Percentiles rank a stretch among this genome's conserved stretches.
phyloP scores from a whole-genome alignment of 1,140 invertebrate genomes.

The Megathymus violae region DNA sequence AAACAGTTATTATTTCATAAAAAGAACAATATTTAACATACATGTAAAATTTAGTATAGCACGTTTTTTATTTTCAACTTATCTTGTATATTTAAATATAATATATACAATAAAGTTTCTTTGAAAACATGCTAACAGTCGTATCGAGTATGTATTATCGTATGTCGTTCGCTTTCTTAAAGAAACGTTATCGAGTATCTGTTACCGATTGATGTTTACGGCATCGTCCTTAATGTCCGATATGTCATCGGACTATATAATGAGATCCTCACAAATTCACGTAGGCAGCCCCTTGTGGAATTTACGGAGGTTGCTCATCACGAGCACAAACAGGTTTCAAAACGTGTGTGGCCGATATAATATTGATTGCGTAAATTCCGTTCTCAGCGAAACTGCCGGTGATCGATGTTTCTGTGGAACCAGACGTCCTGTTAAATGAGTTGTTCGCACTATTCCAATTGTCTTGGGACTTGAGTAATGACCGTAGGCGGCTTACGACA shows the following conservation, averaged over 20 bases:
- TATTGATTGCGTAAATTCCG: constrained; percentile 34
- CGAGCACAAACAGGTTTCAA: constrained; percentile 20
- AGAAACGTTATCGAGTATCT: too few relatives aligned
- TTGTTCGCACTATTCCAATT: constrained; percentile 29
- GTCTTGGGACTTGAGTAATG: constrained; percentile 36
- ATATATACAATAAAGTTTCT: too few relatives aligned
- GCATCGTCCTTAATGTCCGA: constrained; percentile 5
- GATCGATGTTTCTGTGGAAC: constrained; percentile 24
- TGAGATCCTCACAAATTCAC: constrained; percentile 10
- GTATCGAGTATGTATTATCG: too few relatives aligned
- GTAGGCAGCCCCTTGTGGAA: constrained; percentile 30
- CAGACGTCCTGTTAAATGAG: constrained; percentile 19
- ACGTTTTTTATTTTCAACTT: too few relatives aligned
- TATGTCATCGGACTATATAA: constrained; percentile 10
- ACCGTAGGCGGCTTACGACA: constrained; percentile 41
- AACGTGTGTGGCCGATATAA: constrained; percentile 31
- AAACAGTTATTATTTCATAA: too few relatives aligned
- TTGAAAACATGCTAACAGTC: too few relatives aligned
- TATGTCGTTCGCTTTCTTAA: too few relatives aligned
- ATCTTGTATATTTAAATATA: too few relatives aligned
- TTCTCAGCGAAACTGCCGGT: constrained; percentile 13
- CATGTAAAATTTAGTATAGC: too few relatives aligned
- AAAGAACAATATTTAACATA: too few relatives aligned
- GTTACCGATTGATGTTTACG: background rate
- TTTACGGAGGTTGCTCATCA: constrained; percentile 23